phyloP scores from a whole-genome alignment of 2,888 invertebrate genomes.

The Tetrapedia diversipes region DNA sequence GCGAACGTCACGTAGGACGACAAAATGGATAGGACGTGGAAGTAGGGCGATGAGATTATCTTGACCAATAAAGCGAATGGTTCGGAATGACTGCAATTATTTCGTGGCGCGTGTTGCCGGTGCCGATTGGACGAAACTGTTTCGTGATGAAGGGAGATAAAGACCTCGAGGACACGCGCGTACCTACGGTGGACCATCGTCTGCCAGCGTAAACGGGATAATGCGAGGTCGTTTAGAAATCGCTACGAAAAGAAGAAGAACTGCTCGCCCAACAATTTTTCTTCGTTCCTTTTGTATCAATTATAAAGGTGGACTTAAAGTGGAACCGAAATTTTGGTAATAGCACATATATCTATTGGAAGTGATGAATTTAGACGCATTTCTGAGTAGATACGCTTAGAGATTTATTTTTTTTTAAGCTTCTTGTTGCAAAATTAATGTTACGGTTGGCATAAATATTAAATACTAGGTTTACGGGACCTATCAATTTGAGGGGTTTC shows the following conservation, averaged over 20 bases:
- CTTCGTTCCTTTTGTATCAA: no score
- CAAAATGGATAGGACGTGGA: slow-evolving; percentile 78
- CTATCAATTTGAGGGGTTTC: no score
- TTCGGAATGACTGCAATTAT: slow-evolving; percentile 81
- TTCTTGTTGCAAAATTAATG: no score
- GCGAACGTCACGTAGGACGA: slow-evolving; percentile 75
- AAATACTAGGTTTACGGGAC: no score
- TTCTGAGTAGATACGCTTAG: no score
- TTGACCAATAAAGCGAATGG: slow-evolving; percentile 79
- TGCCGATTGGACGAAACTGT: slow-evolving; percentile 65
- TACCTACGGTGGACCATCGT: slow-evolving; percentile 22
- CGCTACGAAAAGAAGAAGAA: not conserved
- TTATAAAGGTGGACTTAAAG: no score
- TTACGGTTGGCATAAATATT: no score
- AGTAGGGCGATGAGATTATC: slow-evolving; percentile 80
- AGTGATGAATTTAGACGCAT: no score
- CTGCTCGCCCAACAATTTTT: no score
- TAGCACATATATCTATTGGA: no score
- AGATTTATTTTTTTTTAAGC: no score
- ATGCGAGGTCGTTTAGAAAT: slow-evolving; percentile 11
- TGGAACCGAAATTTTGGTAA: no score
- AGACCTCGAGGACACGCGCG: slow-evolving; percentile 37
- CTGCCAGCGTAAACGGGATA: slow-evolving; percentile 29
- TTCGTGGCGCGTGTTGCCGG: slow-evolving; percentile 76
- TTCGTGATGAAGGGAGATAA: slow-evolving; percentile 58